These are phyloP conservation scores for Jacana jacana DNA, from an alignment of 2,113 vertebrate genomes.

Conservation along the genomic window DNA sequence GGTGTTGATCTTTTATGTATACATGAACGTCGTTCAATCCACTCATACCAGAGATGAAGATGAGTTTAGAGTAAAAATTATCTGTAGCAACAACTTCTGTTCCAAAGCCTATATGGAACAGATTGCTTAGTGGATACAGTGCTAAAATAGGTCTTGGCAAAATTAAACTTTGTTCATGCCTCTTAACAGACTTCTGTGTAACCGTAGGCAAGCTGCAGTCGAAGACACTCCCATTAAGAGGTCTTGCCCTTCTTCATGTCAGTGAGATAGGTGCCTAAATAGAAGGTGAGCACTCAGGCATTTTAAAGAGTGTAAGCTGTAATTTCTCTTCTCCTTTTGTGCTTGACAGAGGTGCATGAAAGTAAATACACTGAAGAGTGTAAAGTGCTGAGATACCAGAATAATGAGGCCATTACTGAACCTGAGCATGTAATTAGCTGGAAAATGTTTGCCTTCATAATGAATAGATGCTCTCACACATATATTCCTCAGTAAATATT, in stretches of 20 bases:
- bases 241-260: background rate
- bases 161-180: background rate
- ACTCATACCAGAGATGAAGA: background rate
- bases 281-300: background rate
- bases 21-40: background rate
- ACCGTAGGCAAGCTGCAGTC: background rate
- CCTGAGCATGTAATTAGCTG: conserved; percentile 48
- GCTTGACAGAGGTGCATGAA: conserved; percentile 14
- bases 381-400: conserved; percentile 23
- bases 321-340: conserved; percentile 31
- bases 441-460: conserved; percentile 53
- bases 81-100: background rate
- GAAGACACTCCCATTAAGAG: background rate
- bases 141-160: conserved; percentile 7
- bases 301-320: conserved; percentile 11
- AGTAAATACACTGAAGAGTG: conserved; percentile 28
- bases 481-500: conserved; percentile 27
- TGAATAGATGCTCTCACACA: conserved; percentile 42
- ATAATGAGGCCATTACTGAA: conserved; percentile 58
- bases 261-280: background rate
- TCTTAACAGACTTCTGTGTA: background rate
- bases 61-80: background rate
- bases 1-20: background rate
- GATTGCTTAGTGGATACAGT: background rate
- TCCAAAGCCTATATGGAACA: background rate